Percentiles rank a stretch among this genome's conserved stretches.
Evolutionary conservation across 2,113 vertebrate genomes (phyloP).

Genomic region (Heloderma charlesbogerti): DNA sequence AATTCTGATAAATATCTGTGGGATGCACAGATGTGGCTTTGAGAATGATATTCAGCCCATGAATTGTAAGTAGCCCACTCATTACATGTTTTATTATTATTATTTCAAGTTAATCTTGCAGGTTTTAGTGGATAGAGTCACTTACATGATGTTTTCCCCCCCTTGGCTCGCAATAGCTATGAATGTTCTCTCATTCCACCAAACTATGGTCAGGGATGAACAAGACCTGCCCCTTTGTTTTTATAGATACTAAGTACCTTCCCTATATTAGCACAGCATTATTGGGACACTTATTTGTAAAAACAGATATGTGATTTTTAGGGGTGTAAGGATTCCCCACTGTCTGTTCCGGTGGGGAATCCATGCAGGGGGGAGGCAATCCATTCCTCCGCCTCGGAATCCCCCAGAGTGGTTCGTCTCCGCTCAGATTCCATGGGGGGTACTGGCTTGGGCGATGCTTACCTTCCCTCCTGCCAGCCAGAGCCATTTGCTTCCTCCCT

Average conservation of each 20-base stretch:
- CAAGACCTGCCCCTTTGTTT: background rate
- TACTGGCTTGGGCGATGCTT: no score
- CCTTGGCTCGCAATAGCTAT: no score
- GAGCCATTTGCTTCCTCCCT: no score
- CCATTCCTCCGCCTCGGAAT: no score
- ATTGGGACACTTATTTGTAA: background rate
- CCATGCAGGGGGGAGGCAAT: no score
- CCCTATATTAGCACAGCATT: background rate
- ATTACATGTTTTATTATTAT: no score
- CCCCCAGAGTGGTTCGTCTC: no score
- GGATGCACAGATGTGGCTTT: background rate
- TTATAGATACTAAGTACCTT: background rate
- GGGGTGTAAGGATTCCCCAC: no score
- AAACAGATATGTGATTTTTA: background rate
- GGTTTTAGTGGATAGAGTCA: background rate
- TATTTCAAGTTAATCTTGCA: background rate
- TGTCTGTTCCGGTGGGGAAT: no score
- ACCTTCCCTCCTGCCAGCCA: no score
- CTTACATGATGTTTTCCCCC: background rate
- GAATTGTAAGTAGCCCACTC: no score
- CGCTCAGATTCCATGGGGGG: no score
- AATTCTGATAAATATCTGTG: background rate
- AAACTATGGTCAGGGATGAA: background rate
- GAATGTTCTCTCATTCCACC: background rate
- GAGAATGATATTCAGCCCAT: background rate